phyloP scores from a whole-genome alignment of 92 coral and sea anemone species.

The Micromussa lordhowensis region DNA sequence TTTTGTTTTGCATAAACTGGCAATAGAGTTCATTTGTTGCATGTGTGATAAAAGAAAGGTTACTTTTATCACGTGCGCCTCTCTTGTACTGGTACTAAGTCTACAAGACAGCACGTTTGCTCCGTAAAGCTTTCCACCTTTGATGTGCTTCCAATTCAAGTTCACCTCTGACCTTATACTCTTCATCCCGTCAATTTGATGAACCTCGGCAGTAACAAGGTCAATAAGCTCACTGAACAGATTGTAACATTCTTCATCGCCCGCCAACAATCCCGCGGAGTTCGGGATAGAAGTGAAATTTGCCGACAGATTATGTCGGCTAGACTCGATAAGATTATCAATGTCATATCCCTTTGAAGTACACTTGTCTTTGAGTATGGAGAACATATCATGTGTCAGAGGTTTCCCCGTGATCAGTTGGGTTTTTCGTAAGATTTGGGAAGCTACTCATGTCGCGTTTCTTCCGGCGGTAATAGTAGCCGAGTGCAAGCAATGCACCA shows the following conservation, averaged over 20 bases:
- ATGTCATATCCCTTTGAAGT: slow-evolving; percentile 41
- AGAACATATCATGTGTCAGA: slow-evolving; percentile 18
- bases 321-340: slow-evolving; percentile 29
- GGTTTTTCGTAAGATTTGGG: slow-evolving; percentile 25
- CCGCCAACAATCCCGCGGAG: slow-evolving; percentile 23
- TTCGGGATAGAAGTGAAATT: not conserved
- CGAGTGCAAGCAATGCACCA: not conserved
- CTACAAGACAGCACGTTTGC: slow-evolving; percentile 43
- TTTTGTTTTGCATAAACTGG: not conserved
- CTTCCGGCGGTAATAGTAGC: not conserved
- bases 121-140: slow-evolving; percentile 41
- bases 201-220: slow-evolving; percentile 27
- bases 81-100: slow-evolving; percentile 18
- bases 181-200: slow-evolving; percentile 1
- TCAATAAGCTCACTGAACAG: slow-evolving; percentile 32
- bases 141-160: slow-evolving; percentile 48
- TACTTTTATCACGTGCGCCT: not conserved
- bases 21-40: too few species aligned
- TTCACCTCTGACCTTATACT: slow-evolving; percentile 6
- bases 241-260: slow-evolving; percentile 51
- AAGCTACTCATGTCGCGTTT: slow-evolving; percentile 11
- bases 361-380: slow-evolving; percentile 27
- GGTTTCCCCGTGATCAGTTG: slow-evolving; percentile 22
- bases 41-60: too few species aligned
- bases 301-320: slow-evolving; percentile 3